phyloP scores from a whole-genome alignment of 2,888 invertebrate genomes.

The Nezara viridula region DNA sequence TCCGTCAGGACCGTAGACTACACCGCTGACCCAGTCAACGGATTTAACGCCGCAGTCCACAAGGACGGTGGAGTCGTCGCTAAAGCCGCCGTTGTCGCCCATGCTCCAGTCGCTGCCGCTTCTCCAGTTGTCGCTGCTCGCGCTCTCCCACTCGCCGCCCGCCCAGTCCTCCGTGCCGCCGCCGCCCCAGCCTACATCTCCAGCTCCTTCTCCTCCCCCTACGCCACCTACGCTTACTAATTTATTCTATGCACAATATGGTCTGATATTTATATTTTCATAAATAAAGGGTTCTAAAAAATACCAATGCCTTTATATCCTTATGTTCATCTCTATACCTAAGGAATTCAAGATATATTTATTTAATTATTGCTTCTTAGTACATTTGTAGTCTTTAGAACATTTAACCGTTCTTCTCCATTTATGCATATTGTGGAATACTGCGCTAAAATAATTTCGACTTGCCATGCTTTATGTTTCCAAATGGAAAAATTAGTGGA shows the following conservation, averaged over 20 bases:
- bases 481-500: too few species aligned
- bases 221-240: constrained; percentile 56
- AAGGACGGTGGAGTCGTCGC: not conserved
- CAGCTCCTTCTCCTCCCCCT: constrained; percentile 61
- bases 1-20: not conserved
- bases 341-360: too few species aligned
- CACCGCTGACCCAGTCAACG: constrained; percentile 2
- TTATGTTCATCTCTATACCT: not conserved
- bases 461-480: too few species aligned
- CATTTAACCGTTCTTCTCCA: too few species aligned
- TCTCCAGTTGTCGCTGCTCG: constrained; percentile 1
- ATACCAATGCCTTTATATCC: not conserved
- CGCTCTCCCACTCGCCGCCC: constrained; percentile 45
- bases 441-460: too few species aligned
- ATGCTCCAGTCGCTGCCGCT: constrained; percentile 24
- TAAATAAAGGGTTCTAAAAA: constrained; percentile 21
- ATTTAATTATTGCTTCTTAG: too few species aligned
- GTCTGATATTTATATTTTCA: constrained; percentile 18
- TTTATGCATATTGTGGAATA: too few species aligned
- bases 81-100: not conserved
- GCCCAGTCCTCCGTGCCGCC: constrained; percentile 57
- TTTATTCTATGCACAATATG: not conserved
- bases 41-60: not conserved
- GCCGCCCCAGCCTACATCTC: constrained; percentile 61
- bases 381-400: too few species aligned